Evolutionary conservation across 2,888 invertebrate species (phyloP), one percentile per base, ranked within the genome.

Genomic region (Automeris io): DNA sequence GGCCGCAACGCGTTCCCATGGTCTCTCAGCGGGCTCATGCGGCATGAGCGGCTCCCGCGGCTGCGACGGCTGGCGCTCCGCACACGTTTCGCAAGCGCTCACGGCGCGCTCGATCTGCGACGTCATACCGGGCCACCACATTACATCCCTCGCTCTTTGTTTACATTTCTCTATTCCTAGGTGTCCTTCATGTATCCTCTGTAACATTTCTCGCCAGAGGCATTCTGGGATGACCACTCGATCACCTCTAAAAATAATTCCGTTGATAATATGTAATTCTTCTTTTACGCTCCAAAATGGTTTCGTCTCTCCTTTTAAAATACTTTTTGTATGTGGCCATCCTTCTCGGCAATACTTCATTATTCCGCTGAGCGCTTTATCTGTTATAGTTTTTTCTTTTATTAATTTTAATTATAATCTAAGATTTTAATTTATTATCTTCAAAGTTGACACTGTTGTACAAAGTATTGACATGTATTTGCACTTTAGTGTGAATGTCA

Each of bases 111-210:
- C 57, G 1, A 59, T 38, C 24, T 58, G 56, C 0, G 33, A 34
- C 1, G 47, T 21, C 37, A 61, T 49, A 11, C 56, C 53, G 2
- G 51, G 47, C 58, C 61, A 61, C 32, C 47, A 64, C 47, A 61
- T 47, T 0, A 59, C 54, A 1, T 60, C 48, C 0, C 54, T 19
- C 21, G 59, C 58, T 5, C 54, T 49, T 2, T 54, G 26, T 38
- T 58, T 54, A 25, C 54, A 54, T 2, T 49, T 25, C 4, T 60
- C 57, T 5, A 57, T 53, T 0, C 57, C 60, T 6, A 56, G 9
- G 35, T 59, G 61, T 1, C 57, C 59, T 12, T 57, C 57, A 18
- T 61, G 63, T 2, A 58, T 29, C 9, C 9, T 12, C 13, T 13
- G 7, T 29, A 7, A 29, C 7, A 32, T 13, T 7, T 22, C 5